Evolutionary conservation across 1,140 invertebrate genomes (phyloP).

Genomic region (Protaetia brevitarsis): DNA sequence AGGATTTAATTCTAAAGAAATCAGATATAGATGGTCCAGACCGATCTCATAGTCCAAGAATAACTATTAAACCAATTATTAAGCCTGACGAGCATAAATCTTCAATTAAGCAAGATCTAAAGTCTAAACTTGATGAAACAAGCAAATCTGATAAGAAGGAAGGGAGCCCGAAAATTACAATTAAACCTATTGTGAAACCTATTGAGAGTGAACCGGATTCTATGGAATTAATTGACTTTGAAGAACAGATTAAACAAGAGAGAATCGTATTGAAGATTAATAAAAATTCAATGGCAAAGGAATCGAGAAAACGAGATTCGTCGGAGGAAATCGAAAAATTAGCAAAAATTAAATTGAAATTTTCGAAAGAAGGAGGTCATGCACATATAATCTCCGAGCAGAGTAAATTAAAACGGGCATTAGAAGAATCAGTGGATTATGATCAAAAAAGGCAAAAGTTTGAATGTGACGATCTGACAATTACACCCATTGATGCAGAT

Average conservation of each 20-base stretch:
- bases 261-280: constrained; percentile 48
- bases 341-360: constrained; percentile 46
- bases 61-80: constrained; percentile 46
- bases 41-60: constrained; percentile 39
- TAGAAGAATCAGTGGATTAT: constrained; percentile 22
- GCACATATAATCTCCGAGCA: constrained; percentile 43
- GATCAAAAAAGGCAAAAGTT: constrained; percentile 17
- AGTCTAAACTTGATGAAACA: neutral
- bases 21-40: neutral
- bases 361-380: constrained; percentile 45
- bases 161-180: constrained; percentile 35
- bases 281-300: constrained; percentile 34
- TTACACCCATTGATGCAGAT: constrained; percentile 18
- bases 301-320: constrained; percentile 34
- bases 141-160: constrained; percentile 17
- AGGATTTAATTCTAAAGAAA: neutral
- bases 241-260: constrained; percentile 42
- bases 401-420: constrained; percentile 27
- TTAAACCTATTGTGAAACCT: constrained; percentile 40
- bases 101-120: neutral
- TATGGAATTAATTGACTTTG: constrained; percentile 22
- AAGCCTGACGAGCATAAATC: constrained; percentile 33
- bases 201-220: neutral
- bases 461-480: constrained; percentile 25
- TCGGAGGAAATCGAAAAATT: constrained; percentile 41